Evolutionary conservation across 2,888 invertebrate genomes (phyloP).

Genomic region (Apotomis capreana): DNA sequence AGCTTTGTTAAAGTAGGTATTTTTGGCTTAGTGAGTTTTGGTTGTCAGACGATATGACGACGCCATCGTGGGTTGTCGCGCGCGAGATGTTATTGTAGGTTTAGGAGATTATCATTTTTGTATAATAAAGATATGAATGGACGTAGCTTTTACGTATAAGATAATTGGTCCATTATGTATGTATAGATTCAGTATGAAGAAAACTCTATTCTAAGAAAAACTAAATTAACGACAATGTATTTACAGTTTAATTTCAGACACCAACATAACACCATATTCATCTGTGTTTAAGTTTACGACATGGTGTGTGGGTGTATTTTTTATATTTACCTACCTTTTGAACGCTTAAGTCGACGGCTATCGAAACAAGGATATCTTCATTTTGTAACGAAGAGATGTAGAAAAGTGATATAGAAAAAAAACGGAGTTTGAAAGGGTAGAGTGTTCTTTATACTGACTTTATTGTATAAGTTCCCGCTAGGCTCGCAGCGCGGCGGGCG

Average conservation of each 20-base stretch:
- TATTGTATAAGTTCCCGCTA: conserved; percentile 2
- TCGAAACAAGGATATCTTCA: too few relatives aligned
- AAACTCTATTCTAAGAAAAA: neutral
- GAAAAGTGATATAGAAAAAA: neutral
- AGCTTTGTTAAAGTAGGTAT: too few relatives aligned
- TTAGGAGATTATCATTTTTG: conserved; percentile 24
- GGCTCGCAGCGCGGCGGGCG: conserved; percentile 41
- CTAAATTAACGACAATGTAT: neutral
- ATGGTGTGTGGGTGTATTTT: neutral
- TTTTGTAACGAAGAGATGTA: too few relatives aligned
- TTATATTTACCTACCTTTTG: neutral
- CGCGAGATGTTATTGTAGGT: conserved; percentile 1
- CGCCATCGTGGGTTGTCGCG: neutral
- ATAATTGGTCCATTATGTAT: conserved; percentile 21
- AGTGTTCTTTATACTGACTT: neutral
- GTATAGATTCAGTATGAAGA: conserved; percentile 19
- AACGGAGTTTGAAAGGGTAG: neutral
- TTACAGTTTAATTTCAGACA: neutral
- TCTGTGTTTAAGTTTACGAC: neutral
- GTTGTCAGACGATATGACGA: neutral
- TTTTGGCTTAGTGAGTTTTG: too few relatives aligned
- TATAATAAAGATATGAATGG: conserved; percentile 19
- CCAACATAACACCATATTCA: neutral
- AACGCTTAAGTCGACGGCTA: neutral
- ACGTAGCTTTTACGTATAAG: conserved; percentile 12